Evolutionary conservation across 2,113 vertebrate genomes (phyloP).

Genomic region (Gobiocypris rarus): DNA sequence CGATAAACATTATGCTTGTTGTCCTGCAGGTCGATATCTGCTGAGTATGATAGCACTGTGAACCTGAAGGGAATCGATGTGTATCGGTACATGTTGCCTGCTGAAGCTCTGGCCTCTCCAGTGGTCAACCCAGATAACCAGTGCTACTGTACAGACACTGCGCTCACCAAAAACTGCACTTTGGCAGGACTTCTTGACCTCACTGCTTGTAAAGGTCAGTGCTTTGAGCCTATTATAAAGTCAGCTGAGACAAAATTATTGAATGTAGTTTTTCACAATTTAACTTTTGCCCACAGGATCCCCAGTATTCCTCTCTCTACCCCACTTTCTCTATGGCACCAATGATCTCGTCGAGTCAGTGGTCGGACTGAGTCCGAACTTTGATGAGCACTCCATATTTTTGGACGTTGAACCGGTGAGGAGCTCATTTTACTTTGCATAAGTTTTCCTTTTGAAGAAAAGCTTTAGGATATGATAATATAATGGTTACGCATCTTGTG

Average conservation of each 20-base stretch:
- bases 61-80: conserved; percentile 86
- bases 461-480: background rate
- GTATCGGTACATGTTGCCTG: conserved; percentile 82
- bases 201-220: conserved; percentile 76
- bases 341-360: conserved; percentile 62
- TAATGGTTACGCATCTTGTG: background rate
- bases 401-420: conserved; percentile 94
- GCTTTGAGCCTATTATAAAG: background rate
- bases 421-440: background rate
- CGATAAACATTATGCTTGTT: background rate
- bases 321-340: conserved; percentile 90
- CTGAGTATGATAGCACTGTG: conserved; percentile 66
- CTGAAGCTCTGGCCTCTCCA: conserved; percentile 82
- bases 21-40: conserved; percentile 84
- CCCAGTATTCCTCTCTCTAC: conserved; percentile 87
- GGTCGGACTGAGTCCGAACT: conserved; percentile 77
- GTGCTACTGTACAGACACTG: conserved; percentile 81
- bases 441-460: background rate
- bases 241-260: background rate
- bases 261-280: background rate
- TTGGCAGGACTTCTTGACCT: conserved; percentile 84
- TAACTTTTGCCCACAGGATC: conserved; percentile 69
- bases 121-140: conserved; percentile 78
- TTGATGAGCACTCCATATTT: conserved; percentile 83
- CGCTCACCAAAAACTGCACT: conserved; percentile 81